Evolutionary conservation across 30 jellyfish, hydroid and myxozoan species (phyloP).

Genomic region (Hydractinia echinata): DNA sequence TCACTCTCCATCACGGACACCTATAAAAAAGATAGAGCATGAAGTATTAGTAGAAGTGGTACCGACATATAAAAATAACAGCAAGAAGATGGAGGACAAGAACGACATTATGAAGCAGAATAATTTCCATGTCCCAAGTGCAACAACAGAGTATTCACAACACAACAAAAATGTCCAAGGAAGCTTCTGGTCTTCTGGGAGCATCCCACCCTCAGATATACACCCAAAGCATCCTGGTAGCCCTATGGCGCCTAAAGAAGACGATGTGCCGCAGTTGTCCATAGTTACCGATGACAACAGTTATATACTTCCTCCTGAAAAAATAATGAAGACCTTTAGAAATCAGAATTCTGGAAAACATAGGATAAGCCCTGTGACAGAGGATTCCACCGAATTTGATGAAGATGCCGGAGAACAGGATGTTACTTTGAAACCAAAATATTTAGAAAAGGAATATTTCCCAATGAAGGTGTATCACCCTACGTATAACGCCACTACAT

Average conservation of each 20-base stretch:
- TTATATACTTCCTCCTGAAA: constrained; percentile 51
- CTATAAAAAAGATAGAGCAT: no score
- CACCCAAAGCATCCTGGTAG: not conserved
- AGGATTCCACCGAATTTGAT: not conserved
- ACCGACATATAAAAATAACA: no score
- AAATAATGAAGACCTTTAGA: constrained; percentile 33
- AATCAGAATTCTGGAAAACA: not conserved
- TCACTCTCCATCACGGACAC: no score
- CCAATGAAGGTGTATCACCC: constrained; percentile 19
- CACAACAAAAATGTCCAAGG: not conserved
- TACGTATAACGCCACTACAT: not conserved
- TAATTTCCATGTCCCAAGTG: no score
- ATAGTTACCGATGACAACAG: constrained; percentile 59
- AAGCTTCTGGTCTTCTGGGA: not conserved
- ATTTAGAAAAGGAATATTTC: not conserved
- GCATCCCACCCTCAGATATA: not conserved
- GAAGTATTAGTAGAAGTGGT: no score
- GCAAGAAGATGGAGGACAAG: no score
- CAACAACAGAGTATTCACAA: no score
- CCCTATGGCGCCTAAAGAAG: not conserved
- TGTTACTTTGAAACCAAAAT: constrained; percentile 1
- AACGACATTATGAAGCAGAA: no score
- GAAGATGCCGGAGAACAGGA: constrained; percentile 4
- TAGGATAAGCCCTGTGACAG: not conserved
- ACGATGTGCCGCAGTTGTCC: constrained; percentile 38